Evolutionary conservation across 2,797 vertebrate genomes (phyloP).

Genomic region (Todus mexicanus): DNA sequence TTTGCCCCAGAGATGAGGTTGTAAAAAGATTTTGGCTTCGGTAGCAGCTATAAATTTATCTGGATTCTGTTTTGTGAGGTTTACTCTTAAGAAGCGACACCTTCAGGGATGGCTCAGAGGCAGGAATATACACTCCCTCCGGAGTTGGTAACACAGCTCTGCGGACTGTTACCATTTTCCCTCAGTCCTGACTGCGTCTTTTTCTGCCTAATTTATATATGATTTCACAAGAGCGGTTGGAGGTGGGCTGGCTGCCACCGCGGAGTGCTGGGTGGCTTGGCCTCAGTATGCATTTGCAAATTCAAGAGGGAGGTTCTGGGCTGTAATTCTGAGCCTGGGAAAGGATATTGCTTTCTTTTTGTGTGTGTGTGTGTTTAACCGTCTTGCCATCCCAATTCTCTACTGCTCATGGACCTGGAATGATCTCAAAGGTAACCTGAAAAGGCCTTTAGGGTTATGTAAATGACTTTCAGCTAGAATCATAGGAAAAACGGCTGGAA

Average conservation of each 20-base stretch:
- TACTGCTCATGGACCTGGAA: constrained; percentile 15
- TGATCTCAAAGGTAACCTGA: constrained; percentile 58
- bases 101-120: not conserved
- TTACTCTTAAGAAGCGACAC: not conserved
- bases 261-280: not conserved
- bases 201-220: not conserved
- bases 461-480: constrained; percentile 12
- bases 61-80: not conserved
- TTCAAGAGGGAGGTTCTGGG: constrained; percentile 22
- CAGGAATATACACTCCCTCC: not conserved
- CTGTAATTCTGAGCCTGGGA: constrained; percentile 35
- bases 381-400: not conserved
- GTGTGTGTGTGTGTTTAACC: not conserved
- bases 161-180: not conserved
- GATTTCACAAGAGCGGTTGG: not conserved
- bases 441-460: constrained; percentile 49
- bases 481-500: not conserved
- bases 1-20: not conserved
- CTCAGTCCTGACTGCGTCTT: not conserved
- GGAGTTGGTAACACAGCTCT: not conserved
- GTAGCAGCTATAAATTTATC: not conserved
- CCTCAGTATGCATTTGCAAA: not conserved
- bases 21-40: not conserved
- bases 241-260: constrained; percentile 25
- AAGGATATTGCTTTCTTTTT: not conserved